These are phyloP conservation scores for Monopterus albus DNA, from an alignment of 2,113 vertebrate species.

Conservation along the genomic window DNA sequence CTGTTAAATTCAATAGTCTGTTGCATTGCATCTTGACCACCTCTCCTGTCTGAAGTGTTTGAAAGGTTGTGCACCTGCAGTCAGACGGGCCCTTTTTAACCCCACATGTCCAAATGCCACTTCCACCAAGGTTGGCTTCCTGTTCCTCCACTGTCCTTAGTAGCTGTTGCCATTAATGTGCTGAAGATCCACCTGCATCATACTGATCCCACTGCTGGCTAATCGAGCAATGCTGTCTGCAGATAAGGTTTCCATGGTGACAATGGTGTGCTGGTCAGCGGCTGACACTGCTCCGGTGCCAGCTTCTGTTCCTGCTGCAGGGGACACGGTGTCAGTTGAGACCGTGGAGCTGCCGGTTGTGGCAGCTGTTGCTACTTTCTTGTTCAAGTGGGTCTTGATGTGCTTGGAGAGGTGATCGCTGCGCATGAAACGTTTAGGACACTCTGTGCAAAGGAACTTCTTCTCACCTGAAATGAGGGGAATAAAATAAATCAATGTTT, in stretches of 20 bases:
- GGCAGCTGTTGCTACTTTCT: constrained; percentile 84
- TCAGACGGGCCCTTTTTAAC: constrained; percentile 49
- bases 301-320: constrained; percentile 70
- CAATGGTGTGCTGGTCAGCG: constrained; percentile 82
- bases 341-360: background rate
- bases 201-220: constrained; percentile 91
- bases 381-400: constrained; percentile 95
- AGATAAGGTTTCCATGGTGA: constrained; percentile 94
- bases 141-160: constrained; percentile 72
- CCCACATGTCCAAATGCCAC: constrained; percentile 50
- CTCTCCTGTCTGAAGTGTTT: constrained; percentile 28
- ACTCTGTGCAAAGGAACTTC: constrained; percentile 91
- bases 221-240: constrained; percentile 92
- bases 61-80: constrained; percentile 22
- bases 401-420: constrained; percentile 97
- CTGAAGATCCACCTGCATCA: constrained; percentile 96
- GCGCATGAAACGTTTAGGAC: constrained; percentile 97
- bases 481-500: background rate
- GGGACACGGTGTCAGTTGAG: constrained; percentile 74
- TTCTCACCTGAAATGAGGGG: constrained; percentile 87
- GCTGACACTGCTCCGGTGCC: constrained; percentile 41
- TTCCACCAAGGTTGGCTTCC: constrained; percentile 29
- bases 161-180: constrained; percentile 93
- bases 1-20: constrained; percentile 32
- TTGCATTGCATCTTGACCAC: constrained; percentile 40